A percentile compares a stretch with the other conserved stretches of the same genome.
phyloP scores from a whole-genome alignment of 2,888 invertebrate genomes.

The Bedellia somnulentella region DNA sequence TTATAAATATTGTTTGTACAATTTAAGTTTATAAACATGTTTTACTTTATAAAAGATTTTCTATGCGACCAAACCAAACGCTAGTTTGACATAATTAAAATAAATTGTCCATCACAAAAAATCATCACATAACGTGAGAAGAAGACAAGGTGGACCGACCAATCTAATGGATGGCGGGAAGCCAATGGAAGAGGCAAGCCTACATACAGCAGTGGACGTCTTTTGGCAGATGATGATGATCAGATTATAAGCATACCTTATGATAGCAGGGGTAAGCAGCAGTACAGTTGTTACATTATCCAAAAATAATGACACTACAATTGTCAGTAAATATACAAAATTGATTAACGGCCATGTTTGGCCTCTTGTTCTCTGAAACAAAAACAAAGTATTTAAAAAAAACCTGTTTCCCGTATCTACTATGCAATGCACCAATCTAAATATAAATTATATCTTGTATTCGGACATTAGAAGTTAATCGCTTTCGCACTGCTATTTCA shows the following conservation, averaged over 20 bases:
- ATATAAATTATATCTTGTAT: no score
- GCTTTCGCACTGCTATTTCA: no score
- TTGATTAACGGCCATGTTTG: not conserved
- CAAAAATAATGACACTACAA: not conserved
- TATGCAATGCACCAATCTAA: no score
- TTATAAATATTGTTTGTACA: no score
- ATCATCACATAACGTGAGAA: not conserved
- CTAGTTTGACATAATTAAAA: not conserved
- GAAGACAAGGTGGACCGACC: not conserved
- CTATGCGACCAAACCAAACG: no score
- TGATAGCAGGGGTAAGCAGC: not conserved
- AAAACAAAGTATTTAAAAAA: not conserved
- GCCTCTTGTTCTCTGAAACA: conserved; percentile 1
- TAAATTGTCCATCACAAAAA: no score
- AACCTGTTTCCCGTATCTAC: no score
- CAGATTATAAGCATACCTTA: not conserved
- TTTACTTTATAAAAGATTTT: no score
- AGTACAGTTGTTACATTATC: not conserved
- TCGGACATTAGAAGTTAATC: no score
- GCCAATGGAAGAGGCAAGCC: not conserved
- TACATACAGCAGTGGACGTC: not conserved
- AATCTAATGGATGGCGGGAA: not conserved
- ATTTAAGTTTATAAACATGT: no score
- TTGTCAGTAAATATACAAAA: not conserved
- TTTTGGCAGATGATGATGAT: no score